phyloP scores from a whole-genome alignment of 2,888 invertebrate genomes.

The Galerucella pusilla region DNA sequence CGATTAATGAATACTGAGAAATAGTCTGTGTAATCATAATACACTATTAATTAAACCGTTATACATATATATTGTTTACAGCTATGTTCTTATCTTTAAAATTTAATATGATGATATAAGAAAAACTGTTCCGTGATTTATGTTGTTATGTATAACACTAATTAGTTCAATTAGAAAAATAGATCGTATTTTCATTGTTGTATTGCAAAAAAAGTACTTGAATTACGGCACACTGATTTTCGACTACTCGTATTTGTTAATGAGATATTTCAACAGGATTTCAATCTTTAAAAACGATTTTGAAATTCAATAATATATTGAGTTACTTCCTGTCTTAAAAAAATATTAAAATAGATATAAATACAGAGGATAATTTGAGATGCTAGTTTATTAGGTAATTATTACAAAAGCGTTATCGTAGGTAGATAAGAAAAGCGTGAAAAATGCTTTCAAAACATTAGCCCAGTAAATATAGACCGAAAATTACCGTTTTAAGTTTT shows the following conservation, averaged over 20 bases:
- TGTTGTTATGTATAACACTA: slow-evolving; percentile 12
- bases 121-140: slow-evolving; percentile 7
- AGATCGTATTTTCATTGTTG: slow-evolving; percentile 8
- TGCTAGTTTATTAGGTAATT: too few species aligned
- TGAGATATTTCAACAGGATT: background rate
- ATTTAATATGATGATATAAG: slow-evolving; percentile 7
- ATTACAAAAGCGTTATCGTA: too few species aligned
- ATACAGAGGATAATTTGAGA: too few species aligned
- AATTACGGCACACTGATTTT: background rate
- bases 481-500: too few species aligned
- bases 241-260: background rate
- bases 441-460: too few species aligned
- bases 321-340: too few species aligned
- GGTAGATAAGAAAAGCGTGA: too few species aligned
- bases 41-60: slow-evolving; percentile 11
- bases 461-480: too few species aligned
- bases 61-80: slow-evolving; percentile 15
- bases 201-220: background rate
- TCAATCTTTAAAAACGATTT: too few species aligned
- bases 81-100: slow-evolving; percentile 6
- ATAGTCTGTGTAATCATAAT: slow-evolving; percentile 10
- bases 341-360: too few species aligned
- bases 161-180: slow-evolving; percentile 11
- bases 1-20: slow-evolving; percentile 11
- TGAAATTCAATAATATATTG: too few species aligned